These are phyloP conservation scores for Diplosoma virens DNA, from an alignment of 23 tunicate genomes.

Conservation along the genomic window DNA sequence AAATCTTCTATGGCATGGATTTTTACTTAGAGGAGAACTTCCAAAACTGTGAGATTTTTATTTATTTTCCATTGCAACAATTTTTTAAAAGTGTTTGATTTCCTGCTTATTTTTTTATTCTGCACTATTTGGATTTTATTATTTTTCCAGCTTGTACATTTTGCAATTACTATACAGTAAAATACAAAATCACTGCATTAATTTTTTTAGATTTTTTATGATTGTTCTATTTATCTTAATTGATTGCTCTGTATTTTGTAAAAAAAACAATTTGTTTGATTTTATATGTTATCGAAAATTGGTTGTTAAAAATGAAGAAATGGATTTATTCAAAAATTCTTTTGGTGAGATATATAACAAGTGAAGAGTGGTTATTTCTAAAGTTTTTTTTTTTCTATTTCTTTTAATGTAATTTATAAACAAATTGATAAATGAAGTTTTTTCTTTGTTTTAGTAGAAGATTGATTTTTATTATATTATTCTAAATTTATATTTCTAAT, in stretches of 20 bases:
- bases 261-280: too few relatives aligned
- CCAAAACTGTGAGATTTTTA: slow-evolving; percentile 26
- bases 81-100: background rate
- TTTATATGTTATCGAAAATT: too few relatives aligned
- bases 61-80: background rate
- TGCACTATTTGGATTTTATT: background rate
- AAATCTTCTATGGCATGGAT: slow-evolving; percentile 81
- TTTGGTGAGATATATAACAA: background rate
- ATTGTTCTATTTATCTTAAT: background rate
- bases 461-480: too few relatives aligned
- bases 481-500: too few relatives aligned
- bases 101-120: background rate
- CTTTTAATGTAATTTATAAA: background rate
- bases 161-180: background rate
- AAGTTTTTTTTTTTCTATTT: background rate
- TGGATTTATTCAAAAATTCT: background rate
- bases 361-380: background rate
- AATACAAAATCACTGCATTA: background rate
- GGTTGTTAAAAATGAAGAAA: background rate
- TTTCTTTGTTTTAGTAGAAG: background rate
- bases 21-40: slow-evolving; percentile 40
- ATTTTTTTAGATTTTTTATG: too few relatives aligned
- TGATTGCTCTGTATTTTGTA: too few relatives aligned
- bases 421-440: background rate
- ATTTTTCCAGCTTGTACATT: background rate